Conservation (phyloP, 2,113 vertebrate genomes). For the Chloropsis hardwickii region DNA sequence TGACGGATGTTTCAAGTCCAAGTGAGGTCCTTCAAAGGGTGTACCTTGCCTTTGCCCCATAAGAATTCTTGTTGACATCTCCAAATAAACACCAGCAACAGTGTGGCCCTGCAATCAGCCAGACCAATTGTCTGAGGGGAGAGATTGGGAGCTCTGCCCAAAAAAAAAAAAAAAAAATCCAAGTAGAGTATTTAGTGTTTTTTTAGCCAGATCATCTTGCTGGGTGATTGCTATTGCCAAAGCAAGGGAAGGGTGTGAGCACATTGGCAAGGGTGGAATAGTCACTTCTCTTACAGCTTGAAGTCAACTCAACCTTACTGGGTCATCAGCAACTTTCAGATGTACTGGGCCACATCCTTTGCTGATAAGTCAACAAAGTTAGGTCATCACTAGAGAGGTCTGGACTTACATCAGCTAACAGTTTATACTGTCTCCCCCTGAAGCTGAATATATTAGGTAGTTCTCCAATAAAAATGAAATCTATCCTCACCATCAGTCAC, state of each 20-base stretch:
- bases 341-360: not conserved
- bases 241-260: not conserved
- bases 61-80: not conserved
- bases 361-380: not conserved
- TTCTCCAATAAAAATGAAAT: conserved; percentile 38
- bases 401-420: not conserved
- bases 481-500: conserved; percentile 2
- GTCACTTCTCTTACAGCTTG: not conserved
- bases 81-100: not conserved
- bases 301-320: not conserved
- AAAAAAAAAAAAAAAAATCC: not conserved
- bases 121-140: not conserved
- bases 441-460: conserved; percentile 3
- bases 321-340: not conserved
- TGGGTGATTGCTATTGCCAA: not conserved
- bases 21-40: not conserved
- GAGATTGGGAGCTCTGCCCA: not conserved
- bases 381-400: not conserved
- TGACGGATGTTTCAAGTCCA: not conserved
- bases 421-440: not conserved
- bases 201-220: not conserved
- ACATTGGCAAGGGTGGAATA: not conserved
- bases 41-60: not conserved
- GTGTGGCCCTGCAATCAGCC: not conserved
- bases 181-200: not conserved